Evolutionary conservation across 2,888 invertebrate genomes (phyloP).

Genomic region (Suillia variegata): DNA sequence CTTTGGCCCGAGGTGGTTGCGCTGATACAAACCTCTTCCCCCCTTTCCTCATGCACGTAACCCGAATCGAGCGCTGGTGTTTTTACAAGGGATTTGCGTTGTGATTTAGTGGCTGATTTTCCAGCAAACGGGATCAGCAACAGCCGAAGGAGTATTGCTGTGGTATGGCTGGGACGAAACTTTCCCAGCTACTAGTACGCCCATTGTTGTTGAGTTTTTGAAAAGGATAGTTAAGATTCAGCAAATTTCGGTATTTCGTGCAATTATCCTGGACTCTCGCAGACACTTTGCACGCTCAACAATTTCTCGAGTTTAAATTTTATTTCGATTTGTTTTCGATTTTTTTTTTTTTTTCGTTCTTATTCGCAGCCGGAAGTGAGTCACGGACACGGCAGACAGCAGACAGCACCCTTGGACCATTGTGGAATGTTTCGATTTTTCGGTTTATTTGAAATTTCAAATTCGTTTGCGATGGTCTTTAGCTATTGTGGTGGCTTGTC

Average conservation of each 20-base stretch:
- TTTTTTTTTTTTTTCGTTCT: neutral
- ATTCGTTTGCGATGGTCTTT: neutral
- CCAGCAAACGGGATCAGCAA: conserved; percentile 24
- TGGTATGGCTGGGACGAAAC: no score
- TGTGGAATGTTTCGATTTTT: neutral
- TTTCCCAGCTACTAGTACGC: no score
- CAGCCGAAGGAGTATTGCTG: no score
- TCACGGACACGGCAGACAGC: neutral
- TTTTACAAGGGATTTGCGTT: conserved; percentile 53
- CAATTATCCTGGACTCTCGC: conserved; percentile 3
- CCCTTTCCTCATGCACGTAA: neutral
- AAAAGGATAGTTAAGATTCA: conserved; percentile 11
- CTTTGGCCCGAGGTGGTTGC: neutral
- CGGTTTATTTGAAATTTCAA: neutral
- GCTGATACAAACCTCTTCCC: neutral
- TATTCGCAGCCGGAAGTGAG: neutral
- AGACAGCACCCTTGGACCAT: neutral
- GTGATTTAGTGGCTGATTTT: conserved; percentile 46
- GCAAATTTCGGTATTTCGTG: conserved; percentile 2
- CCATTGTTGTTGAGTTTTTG: no score
- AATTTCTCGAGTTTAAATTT: conserved; percentile 36
- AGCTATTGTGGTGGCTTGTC: neutral
- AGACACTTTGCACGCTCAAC: conserved; percentile 46
- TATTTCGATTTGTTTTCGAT: conserved; percentile 1
- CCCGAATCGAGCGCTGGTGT: conserved; percentile 31